Percentiles rank a stretch among this genome's conserved stretches.
These are phyloP conservation scores for Leptodirus hochenwartii DNA, from an alignment of 2,888 invertebrate genomes.

Conservation along the genomic window DNA sequence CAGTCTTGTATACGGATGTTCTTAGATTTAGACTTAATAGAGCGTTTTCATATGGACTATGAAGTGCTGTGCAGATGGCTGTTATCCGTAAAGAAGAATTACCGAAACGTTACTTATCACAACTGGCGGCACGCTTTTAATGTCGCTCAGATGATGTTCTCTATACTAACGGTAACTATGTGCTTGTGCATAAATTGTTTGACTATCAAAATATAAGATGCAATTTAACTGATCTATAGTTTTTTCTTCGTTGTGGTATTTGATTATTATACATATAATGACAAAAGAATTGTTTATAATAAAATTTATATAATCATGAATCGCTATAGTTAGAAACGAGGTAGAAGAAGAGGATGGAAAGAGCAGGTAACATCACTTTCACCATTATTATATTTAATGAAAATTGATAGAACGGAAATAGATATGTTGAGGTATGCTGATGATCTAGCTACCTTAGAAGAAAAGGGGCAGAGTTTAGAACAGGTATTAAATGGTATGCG, in stretches of 20 bases:
- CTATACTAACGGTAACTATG: slow-evolving; percentile 65
- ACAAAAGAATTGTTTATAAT: slow-evolving; percentile 1
- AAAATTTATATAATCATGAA: too few species aligned
- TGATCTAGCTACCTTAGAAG: too few species aligned
- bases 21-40: slow-evolving; percentile 80
- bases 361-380: too few species aligned
- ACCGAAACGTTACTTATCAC: slow-evolving; percentile 86
- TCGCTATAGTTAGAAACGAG: too few species aligned
- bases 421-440: too few species aligned
- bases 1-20: slow-evolving; percentile 87
- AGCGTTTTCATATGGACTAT: slow-evolving; percentile 84
- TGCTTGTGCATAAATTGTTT: slow-evolving; percentile 2
- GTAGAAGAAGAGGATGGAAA: too few species aligned
- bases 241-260: neutral
- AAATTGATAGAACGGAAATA: too few species aligned
- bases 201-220: neutral
- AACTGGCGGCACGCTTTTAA: slow-evolving; percentile 96
- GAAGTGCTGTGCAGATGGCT: slow-evolving; percentile 81
- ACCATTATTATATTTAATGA: too few species aligned
- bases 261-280: slow-evolving; percentile 2
- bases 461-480: too few species aligned
- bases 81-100: slow-evolving; percentile 85
- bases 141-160: slow-evolving; percentile 95
- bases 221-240: too few species aligned
- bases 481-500: too few species aligned